Conservation (phyloP, 2,113 vertebrate species). For the Numenius arquata region DNA sequence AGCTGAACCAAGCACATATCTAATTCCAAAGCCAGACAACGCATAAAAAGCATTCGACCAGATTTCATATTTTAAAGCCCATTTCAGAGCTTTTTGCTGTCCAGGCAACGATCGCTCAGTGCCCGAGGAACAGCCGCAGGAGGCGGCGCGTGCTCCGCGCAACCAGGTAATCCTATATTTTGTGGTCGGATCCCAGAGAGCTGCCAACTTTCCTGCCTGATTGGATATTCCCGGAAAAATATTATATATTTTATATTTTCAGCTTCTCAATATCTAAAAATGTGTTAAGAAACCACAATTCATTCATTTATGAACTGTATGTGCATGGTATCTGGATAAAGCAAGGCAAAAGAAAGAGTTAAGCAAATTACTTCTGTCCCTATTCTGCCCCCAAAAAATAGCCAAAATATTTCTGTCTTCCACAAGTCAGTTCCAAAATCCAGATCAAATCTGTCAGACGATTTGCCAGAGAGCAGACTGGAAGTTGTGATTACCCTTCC, state of each 20-base stretch:
- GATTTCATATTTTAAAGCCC: background rate
- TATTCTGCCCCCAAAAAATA: background rate
- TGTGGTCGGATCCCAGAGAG: background rate
- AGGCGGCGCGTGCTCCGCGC: rapidly evolving
- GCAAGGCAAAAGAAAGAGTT: no score
- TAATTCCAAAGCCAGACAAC: background rate
- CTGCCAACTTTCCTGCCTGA: no score
- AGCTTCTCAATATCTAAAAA: background rate
- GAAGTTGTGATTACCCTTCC: background rate
- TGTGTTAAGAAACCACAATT: rapidly evolving
- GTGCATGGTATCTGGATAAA: rapidly evolving
- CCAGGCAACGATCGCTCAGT: rapidly evolving
- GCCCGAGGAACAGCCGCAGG: background rate
- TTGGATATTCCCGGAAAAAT: background rate
- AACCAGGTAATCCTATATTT: background rate
- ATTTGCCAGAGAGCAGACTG: background rate
- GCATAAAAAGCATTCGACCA: background rate
- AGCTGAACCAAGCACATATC: background rate
- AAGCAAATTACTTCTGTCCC: background rate
- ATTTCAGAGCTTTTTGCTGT: background rate
- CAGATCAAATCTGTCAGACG: rapidly evolving
- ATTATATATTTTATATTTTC: rapidly evolving
- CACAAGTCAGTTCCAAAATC: background rate
- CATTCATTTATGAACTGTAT: background rate
- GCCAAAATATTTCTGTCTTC: background rate